phyloP scores from a whole-genome alignment of 2,113 vertebrate genomes.

The Chinchilla lanigera region DNA sequence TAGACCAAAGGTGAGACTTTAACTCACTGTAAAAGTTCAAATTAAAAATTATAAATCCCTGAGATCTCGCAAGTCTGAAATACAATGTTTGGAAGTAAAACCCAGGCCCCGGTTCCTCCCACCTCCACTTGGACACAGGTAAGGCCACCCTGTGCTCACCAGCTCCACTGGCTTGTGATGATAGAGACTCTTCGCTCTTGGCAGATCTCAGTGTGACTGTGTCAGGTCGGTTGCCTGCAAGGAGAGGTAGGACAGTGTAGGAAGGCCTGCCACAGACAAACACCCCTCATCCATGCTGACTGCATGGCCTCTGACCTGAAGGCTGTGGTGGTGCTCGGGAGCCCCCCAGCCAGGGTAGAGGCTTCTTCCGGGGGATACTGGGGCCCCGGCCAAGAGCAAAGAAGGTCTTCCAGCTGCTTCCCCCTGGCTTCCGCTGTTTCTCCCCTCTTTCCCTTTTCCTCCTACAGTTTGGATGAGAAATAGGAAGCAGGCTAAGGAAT shows the following conservation, averaged over 20 bases:
- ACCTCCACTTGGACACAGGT: neutral
- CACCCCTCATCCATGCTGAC: neutral
- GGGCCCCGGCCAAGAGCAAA: slow-evolving; percentile 88
- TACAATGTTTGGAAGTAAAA: neutral
- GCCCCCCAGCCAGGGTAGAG: slow-evolving; percentile 77
- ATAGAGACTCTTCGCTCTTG: slow-evolving; percentile 91
- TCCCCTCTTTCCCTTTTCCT: slow-evolving; percentile 83
- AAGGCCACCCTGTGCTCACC: slow-evolving; percentile 77
- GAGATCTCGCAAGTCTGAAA: neutral
- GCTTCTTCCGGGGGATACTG: slow-evolving; percentile 85
- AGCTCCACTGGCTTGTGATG: slow-evolving; percentile 88
- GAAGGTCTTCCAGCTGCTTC: slow-evolving; percentile 91
- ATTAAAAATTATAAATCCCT: neutral
- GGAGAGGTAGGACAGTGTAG: neutral
- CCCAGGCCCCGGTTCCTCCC: neutral
- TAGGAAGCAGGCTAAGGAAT: neutral
- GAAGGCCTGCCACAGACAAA: neutral
- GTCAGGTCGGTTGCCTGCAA: slow-evolving; percentile 83
- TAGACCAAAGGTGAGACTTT: neutral
- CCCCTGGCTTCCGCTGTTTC: slow-evolving; percentile 85
- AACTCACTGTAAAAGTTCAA: neutral
- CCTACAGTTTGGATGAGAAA: slow-evolving; percentile 69
- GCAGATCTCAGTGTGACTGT: slow-evolving; percentile 89
- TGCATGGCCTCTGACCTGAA: slow-evolving; percentile 62
- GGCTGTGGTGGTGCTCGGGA: slow-evolving; percentile 64